Percentiles rank a stretch among this genome's conserved stretches.
Evolutionary conservation across 2,888 invertebrate species (phyloP).

Genomic region (Anodontia alba): DNA sequence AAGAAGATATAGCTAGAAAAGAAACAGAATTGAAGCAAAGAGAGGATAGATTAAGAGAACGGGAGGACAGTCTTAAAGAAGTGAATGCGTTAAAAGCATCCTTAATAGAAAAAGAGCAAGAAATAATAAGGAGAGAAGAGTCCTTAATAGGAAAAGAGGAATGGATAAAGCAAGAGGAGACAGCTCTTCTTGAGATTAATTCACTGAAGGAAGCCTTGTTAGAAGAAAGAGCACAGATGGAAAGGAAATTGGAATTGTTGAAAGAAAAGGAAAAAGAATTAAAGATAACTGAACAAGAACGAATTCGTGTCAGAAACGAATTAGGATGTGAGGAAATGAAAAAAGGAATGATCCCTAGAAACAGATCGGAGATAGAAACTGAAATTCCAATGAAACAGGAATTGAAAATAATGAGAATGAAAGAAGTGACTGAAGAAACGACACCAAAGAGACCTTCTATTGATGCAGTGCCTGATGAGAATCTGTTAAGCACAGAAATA

Average conservation of each 20-base stretch:
- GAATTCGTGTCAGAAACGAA: background rate
- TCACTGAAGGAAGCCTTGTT: background rate
- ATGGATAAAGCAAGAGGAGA: background rate
- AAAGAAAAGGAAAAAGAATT: background rate
- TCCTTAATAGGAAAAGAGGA: background rate
- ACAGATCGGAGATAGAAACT: background rate
- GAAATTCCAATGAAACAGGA: background rate
- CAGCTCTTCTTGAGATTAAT: background rate
- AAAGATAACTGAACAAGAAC: background rate
- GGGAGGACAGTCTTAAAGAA: background rate
- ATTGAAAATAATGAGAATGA: too few species aligned
- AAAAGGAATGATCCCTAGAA: background rate
- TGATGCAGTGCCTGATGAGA: background rate
- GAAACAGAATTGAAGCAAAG: background rate
- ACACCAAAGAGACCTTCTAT: background rate
- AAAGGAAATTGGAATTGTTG: background rate
- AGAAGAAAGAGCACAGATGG: background rate
- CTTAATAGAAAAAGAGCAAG: background rate
- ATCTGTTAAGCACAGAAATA: background rate
- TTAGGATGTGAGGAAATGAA: background rate
- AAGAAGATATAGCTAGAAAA: too few species aligned
- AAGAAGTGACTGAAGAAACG: background rate
- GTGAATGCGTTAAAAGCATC: background rate
- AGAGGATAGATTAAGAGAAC: background rate
- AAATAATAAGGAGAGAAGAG: background rate